A percentile compares a stretch with the other conserved stretches of the same genome.
Conservation (phyloP, 2,113 vertebrate genomes). For the Tetrao urogallus region DNA sequence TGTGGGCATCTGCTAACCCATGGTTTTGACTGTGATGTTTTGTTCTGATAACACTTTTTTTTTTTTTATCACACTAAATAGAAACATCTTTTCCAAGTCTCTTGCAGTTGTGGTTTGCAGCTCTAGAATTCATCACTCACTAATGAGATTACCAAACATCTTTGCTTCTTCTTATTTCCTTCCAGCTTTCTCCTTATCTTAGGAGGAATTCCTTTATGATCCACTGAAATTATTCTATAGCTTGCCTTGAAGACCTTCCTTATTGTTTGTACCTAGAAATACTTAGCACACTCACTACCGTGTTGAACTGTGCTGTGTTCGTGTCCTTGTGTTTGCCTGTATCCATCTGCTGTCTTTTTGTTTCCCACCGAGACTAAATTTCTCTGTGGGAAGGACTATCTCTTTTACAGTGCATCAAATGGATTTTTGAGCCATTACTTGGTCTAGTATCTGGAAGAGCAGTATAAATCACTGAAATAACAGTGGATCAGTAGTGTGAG, state of each 20-base stretch:
- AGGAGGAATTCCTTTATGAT: background rate
- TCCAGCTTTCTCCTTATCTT: background rate
- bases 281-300: background rate
- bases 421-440: background rate
- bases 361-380: background rate
- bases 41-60: background rate
- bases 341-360: background rate
- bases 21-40: rapidly evolving
- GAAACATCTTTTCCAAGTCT: background rate
- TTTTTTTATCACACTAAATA: background rate
- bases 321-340: background rate
- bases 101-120: background rate
- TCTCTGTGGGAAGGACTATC: background rate
- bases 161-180: background rate
- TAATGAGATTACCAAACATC: background rate
- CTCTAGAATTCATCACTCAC: background rate
- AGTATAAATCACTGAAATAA: background rate
- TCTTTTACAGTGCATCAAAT: background rate
- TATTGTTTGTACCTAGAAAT: background rate
- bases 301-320: background rate
- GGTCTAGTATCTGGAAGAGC: background rate
- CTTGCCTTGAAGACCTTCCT: background rate
- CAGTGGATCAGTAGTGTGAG: background rate
- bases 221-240: background rate
- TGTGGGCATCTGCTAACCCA: background rate